A percentile compares a stretch with the other conserved stretches of the same genome.
phyloP scores from a whole-genome alignment of 2,888 invertebrate species.

The Bombylius discolor region DNA sequence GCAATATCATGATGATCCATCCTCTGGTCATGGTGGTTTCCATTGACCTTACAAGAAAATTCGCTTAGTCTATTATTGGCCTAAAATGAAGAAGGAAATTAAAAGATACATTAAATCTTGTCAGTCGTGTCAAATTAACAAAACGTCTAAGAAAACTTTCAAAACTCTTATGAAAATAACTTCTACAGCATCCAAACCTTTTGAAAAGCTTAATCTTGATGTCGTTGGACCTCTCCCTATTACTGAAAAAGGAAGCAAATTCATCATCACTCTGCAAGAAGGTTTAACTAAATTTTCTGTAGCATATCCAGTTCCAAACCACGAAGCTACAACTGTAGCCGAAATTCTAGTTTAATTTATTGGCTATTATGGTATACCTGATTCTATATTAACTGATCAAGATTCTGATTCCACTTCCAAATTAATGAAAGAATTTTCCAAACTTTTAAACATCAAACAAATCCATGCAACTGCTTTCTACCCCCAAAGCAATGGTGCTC shows the following conservation, averaged over 20 bases:
- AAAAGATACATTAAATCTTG: conserved; percentile 4
- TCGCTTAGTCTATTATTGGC: conserved; percentile 9
- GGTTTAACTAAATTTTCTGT: conserved; percentile 26
- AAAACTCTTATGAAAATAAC: too few relatives aligned
- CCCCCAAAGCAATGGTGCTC: conserved; percentile 24
- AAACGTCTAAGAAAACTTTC: background rate
- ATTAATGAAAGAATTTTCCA: conserved; percentile 22
- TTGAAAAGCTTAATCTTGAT: conserved; percentile 1
- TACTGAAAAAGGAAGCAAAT: conserved; percentile 2
- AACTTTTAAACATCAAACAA: conserved; percentile 23
- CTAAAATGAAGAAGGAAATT: conserved; percentile 10
- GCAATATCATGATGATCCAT: background rate
- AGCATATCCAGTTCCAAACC: conserved; percentile 22
- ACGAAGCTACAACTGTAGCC: conserved; percentile 24
- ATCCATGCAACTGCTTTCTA: conserved; percentile 21
- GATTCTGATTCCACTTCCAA: conserved; percentile 27
- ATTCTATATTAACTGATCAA: conserved; percentile 26
- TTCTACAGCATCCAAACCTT: background rate
- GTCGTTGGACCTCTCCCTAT: conserved; percentile 3
- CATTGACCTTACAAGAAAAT: conserved; percentile 8
- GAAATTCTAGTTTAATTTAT: conserved; percentile 15
- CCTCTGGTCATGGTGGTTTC: conserved; percentile 8
- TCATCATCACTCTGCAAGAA: conserved; percentile 23
- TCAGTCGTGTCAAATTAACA: background rate
- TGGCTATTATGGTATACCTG: conserved; percentile 26